Conservation (phyloP, 1,140 invertebrate species). For the Drosophila navojoa region DNA sequence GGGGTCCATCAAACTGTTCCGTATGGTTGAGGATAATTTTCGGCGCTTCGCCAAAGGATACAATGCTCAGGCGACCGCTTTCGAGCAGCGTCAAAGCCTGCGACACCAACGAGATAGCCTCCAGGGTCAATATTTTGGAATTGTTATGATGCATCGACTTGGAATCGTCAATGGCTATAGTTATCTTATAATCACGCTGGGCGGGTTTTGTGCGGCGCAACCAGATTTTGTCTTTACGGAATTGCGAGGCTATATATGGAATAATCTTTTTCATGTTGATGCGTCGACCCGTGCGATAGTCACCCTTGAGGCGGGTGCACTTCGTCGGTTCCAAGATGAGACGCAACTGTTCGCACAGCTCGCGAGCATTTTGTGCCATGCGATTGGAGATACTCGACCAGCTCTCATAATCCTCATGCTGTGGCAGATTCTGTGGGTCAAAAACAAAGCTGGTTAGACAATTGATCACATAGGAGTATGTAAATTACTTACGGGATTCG, state of each 20-base stretch:
- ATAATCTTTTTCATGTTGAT: conserved; percentile 99
- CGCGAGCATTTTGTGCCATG: conserved; percentile 87
- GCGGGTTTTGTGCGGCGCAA: conserved; percentile 96
- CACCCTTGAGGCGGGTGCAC: conserved; percentile 93
- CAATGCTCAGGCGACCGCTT: conserved; percentile 94
- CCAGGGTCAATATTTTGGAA: conserved; percentile 96
- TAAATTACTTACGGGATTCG: conserved; percentile 54
- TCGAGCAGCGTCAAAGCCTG: conserved; percentile 95
- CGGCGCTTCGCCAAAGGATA: conserved; percentile 96
- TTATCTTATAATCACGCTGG: conserved; percentile 98
- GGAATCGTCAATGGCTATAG: conserved; percentile 98
- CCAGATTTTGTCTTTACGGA: conserved; percentile 99
- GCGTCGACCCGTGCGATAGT: conserved; percentile 97
- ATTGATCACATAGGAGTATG: background rate
- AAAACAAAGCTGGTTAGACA: background rate
- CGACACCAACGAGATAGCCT: conserved; percentile 96
- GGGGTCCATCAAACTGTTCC: conserved; percentile 93
- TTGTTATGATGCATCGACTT: conserved; percentile 95
- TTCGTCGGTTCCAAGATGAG: conserved; percentile 97
- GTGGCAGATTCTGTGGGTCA: conserved; percentile 48
- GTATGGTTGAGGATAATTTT: conserved; percentile 93
- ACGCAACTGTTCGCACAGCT: conserved; percentile 96
- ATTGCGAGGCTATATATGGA: conserved; percentile 99
- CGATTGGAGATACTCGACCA: conserved; percentile 80
- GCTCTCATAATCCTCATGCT: conserved; percentile 76